A percentile compares a stretch with the other conserved stretches of the same genome.
These are phyloP conservation scores for Climacteris rufus DNA, from an alignment of 2,113 vertebrate genomes.

Conservation along the genomic window DNA sequence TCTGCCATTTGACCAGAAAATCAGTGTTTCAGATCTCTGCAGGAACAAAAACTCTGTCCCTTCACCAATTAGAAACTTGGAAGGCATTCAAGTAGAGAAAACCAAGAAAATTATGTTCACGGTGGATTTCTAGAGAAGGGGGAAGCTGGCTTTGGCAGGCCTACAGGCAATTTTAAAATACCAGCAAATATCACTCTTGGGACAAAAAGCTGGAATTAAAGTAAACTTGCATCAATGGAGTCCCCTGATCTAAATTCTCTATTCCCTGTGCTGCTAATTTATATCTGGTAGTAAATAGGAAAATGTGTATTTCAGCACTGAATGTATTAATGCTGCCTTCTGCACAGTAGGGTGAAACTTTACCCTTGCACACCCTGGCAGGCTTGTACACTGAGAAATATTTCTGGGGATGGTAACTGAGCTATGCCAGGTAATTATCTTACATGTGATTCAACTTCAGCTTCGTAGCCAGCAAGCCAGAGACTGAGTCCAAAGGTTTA, in stretches of 20 bases:
- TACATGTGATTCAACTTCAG: neutral
- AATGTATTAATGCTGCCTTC: neutral
- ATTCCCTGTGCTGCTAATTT: neutral
- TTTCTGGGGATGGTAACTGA: neutral
- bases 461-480: neutral
- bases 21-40: neutral
- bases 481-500: neutral
- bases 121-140: neutral
- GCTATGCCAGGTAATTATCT: neutral
- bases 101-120: neutral
- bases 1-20: slow-evolving; percentile 22
- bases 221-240: neutral
- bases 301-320: neutral
- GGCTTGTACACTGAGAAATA: neutral
- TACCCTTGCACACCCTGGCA: neutral
- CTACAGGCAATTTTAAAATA: neutral
- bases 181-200: neutral
- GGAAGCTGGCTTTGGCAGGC: neutral
- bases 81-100: neutral
- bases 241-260: neutral
- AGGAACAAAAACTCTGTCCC: neutral
- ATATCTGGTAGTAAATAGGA: neutral
- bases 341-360: neutral
- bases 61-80: neutral
- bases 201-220: slow-evolving; percentile 10